phyloP scores from a whole-genome alignment of 1,140 invertebrate genomes.

The Hetaerina americana region DNA sequence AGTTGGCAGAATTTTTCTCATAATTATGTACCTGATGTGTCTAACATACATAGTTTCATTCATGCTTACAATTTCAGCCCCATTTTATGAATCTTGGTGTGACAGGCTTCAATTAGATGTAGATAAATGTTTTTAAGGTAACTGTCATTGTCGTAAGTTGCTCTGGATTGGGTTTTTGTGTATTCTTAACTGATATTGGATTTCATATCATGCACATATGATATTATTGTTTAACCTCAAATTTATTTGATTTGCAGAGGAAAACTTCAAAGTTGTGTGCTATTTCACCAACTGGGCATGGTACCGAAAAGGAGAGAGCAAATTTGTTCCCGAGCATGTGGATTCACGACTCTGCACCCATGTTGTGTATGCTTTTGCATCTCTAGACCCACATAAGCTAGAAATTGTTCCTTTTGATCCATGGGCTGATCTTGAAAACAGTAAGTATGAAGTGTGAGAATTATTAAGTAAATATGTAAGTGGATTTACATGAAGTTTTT shows the following conservation, averaged over 20 bases:
- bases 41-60: no score
- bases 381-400: slow-evolving; percentile 60
- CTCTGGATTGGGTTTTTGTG: no score
- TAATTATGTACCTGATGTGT: no score
- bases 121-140: no score
- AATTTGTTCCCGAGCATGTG: slow-evolving; percentile 74
- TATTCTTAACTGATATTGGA: no score
- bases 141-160: no score
- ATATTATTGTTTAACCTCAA: no score
- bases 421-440: slow-evolving; percentile 73
- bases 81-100: no score
- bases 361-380: slow-evolving; percentile 81
- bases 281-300: slow-evolving; percentile 82
- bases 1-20: no score
- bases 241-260: slow-evolving; percentile 11
- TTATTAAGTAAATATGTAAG: background rate
- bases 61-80: no score
- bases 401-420: slow-evolving; percentile 65
- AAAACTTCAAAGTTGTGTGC: slow-evolving; percentile 52
- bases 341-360: slow-evolving; percentile 72
- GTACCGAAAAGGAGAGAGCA: slow-evolving; percentile 65
- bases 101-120: no score
- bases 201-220: no score
- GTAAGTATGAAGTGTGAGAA: slow-evolving; percentile 37
- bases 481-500: background rate